Conservation (phyloP, 2,888 invertebrate genomes). For the Crioceris asparagi region DNA sequence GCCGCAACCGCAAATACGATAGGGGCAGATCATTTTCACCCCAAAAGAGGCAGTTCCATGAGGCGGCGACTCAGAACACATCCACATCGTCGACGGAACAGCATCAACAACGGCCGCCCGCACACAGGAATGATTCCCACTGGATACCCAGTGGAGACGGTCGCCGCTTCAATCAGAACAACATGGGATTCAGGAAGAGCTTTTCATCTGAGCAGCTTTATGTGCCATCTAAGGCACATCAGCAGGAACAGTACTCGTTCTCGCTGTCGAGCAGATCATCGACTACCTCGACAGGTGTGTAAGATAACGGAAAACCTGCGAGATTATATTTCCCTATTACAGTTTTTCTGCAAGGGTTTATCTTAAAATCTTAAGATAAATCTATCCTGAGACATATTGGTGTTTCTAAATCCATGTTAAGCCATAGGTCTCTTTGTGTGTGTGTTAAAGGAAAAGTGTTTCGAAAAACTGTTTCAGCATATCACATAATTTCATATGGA, state of each 20-base stretch:
- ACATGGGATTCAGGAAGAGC: slow-evolving; percentile 32
- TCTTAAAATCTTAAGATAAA: no score
- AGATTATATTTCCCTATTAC: no score
- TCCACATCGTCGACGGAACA: no score
- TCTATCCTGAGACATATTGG: no score
- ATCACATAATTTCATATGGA: no score
- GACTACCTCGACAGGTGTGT: slow-evolving; percentile 27
- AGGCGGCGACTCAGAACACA: no score
- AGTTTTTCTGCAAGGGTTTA: no score
- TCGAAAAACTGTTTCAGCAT: no score
- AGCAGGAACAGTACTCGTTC: slow-evolving; percentile 21
- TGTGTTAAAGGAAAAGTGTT: no score
- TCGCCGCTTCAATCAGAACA: slow-evolving; percentile 9
- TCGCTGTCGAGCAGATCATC: slow-evolving; percentile 27
- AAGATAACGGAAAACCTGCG: no score
- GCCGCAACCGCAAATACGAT: slow-evolving; percentile 22
- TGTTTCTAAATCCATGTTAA: no score
- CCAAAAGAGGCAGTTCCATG: slow-evolving; percentile 23
- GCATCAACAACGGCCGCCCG: slow-evolving; percentile 4
- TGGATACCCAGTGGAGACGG: slow-evolving; percentile 2
- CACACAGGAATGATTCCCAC: background rate
- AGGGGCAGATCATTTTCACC: slow-evolving; percentile 36
- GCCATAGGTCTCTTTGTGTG: no score
- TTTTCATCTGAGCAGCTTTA: slow-evolving; percentile 34
- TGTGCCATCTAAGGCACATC: slow-evolving; percentile 14